Base-by-base conservation (phyloP, 2,797 vertebrate species). In the Babyrousa celebensis region DNA sequence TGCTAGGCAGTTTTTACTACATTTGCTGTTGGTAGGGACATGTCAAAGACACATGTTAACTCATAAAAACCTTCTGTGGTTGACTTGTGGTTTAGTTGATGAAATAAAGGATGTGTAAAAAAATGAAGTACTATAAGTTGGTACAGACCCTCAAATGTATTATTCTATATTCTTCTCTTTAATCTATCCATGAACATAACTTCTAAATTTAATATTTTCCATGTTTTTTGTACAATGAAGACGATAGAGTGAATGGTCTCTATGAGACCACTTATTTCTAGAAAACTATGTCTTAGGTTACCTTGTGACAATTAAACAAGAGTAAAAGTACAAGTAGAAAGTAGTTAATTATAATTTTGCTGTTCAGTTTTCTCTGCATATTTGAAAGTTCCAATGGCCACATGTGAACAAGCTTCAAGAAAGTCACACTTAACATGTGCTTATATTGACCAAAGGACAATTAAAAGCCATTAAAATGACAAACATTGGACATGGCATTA, bases 401-500 rank as follows among this genome's bases (percentile, higher is more conserved):
- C 43, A 65, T 63, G 58, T 62, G 32, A 17, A 91, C 78, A 89
- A 96, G 77, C 18, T 89, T 48, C 65, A 87, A 87, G 15, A 58
- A 93, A 89, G 29, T 92, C 68, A 48, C 77, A 92, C 84, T 97
- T 94, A 89, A 48, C 75, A 94, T 94, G 72, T 71, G 62, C 8
- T 96, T 62, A 32, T 62, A 95, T 95, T 93, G 91, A 97, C 56
- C 65, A 89, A 80, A 97, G 52, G 85, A 88, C 94, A 95, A 97
- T 97, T 96, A 97, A 94, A 92, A 86, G n/a, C 10, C 32, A 94
- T 95, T 97, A 97, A 95, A 95, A 96, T 96, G 92, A 95, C 85
- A 97, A 97, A 97, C 32, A 92, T 58, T 91, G 48, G 65, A 29
- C 62, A 72, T 88, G 29, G 27, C 68, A 72, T 96, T 95, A 95